Percentiles rank a stretch among this genome's conserved stretches.
Evolutionary conservation across 2,113 vertebrate genomes (phyloP).

Genomic region (Urocolius indicus): DNA sequence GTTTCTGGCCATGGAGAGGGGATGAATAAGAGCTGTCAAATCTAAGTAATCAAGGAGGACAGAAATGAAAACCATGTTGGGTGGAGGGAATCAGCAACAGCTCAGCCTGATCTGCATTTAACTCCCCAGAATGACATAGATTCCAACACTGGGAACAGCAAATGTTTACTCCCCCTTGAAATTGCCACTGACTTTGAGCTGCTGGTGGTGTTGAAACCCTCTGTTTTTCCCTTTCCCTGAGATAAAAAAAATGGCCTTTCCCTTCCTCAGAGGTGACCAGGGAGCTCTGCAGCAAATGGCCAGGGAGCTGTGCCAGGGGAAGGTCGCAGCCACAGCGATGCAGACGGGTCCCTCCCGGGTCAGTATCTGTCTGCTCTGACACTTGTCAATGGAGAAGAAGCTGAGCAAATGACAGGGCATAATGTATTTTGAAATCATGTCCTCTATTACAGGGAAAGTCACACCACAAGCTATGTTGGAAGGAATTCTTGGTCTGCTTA

Average conservation of each 20-base stretch:
- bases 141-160: background rate
- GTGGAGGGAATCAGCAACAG: background rate
- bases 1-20: background rate
- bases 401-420: background rate
- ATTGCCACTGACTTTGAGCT: no score
- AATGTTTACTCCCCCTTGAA: rapidly evolving
- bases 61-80: background rate
- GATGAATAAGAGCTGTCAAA: background rate
- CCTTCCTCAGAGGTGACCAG: background rate
- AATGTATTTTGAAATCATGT: background rate
- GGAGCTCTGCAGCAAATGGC: background rate
- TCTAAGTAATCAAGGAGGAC: background rate
- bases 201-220: background rate
- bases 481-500: background rate
- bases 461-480: background rate
- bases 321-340: background rate
- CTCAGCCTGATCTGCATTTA: background rate
- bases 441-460: background rate
- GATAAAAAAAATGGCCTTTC: background rate
- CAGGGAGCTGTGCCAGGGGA: background rate
- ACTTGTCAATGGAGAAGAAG: background rate
- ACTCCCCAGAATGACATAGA: background rate
- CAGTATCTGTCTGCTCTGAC: background rate
- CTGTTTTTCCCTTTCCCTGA: background rate
- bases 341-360: rapidly evolving